Conservation (phyloP, 2,113 vertebrate species). For the Seriola quinqueradiata region DNA sequence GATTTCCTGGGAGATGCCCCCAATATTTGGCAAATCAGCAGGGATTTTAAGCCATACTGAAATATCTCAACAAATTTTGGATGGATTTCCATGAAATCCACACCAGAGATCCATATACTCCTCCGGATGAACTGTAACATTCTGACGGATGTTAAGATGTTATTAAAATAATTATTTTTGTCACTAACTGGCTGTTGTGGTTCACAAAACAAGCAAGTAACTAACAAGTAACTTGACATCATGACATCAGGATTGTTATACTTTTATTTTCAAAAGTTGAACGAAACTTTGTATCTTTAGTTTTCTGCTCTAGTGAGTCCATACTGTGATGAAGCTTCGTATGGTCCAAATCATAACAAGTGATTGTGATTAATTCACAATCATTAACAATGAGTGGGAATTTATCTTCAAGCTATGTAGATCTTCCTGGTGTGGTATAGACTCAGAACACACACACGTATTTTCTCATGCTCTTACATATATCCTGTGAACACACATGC, state of each 20-base stretch:
- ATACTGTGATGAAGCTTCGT: neutral
- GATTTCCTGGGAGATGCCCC: no score
- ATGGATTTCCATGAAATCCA: neutral
- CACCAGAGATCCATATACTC: neutral
- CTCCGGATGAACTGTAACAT: neutral
- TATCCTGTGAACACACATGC: neutral
- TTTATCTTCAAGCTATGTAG: neutral
- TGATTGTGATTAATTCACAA: neutral
- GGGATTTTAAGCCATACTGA: neutral
- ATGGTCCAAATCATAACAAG: neutral
- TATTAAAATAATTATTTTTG: no score
- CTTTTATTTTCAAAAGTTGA: neutral
- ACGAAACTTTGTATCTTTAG: neutral
- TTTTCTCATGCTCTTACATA: constrained; percentile 12
- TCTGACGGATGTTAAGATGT: no score
- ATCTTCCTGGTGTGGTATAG: neutral
- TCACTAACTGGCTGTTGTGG: no score
- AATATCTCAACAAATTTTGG: neutral
- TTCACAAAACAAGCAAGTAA: no score
- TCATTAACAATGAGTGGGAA: neutral
- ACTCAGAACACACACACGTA: constrained; percentile 1
- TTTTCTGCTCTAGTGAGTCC: neutral
- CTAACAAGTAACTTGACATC: neutral
- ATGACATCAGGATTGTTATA: neutral
- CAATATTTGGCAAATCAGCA: no score